Conservation (phyloP, 1,140 invertebrate genomes). For the Zaprionus africanus region DNA sequence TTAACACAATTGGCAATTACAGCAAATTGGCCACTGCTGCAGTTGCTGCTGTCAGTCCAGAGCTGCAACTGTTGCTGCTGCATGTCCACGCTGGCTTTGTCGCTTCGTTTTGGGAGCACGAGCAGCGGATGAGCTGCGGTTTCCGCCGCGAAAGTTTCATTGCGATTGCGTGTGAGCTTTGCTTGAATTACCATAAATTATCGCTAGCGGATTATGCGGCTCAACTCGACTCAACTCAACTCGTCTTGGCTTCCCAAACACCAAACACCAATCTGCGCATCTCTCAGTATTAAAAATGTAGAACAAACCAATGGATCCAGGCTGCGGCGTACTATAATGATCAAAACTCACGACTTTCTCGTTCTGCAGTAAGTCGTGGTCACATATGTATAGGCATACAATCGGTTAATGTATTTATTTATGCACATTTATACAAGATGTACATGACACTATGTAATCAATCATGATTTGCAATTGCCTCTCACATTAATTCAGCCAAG, state of each 20-base stretch:
- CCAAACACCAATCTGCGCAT: slow-evolving; percentile 11
- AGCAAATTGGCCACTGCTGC: slow-evolving; percentile 55
- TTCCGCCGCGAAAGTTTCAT: slow-evolving; percentile 55
- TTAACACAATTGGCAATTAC: slow-evolving; percentile 78
- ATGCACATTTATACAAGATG: slow-evolving; percentile 5
- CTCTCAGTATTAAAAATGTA: slow-evolving; percentile 51
- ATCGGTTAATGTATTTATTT: background rate
- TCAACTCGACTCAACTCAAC: slow-evolving; percentile 26
- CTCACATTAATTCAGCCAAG: slow-evolving; percentile 56
- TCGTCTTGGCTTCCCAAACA: slow-evolving; percentile 3
- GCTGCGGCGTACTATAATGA: slow-evolving; percentile 10
- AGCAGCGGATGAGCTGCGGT: slow-evolving; percentile 49
- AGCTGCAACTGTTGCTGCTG: slow-evolving; percentile 19
- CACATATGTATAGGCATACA: background rate
- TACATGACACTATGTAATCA: slow-evolving; percentile 54
- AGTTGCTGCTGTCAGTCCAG: slow-evolving; percentile 1
- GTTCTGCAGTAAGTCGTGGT: background rate
- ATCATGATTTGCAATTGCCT: slow-evolving; percentile 44
- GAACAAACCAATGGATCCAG: slow-evolving; percentile 56
- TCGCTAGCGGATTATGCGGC: slow-evolving; percentile 66
- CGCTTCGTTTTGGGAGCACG: slow-evolving; percentile 52
- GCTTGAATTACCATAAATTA: slow-evolving; percentile 74
- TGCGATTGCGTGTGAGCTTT: slow-evolving; percentile 64
- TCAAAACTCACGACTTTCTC: slow-evolving; percentile 57
- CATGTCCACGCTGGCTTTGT: slow-evolving; percentile 12